A percentile compares a stretch with the other conserved stretches of the same genome.
Evolutionary conservation across 2,797 vertebrate genomes (phyloP).

Genomic region (Acanthurus tractus): DNA sequence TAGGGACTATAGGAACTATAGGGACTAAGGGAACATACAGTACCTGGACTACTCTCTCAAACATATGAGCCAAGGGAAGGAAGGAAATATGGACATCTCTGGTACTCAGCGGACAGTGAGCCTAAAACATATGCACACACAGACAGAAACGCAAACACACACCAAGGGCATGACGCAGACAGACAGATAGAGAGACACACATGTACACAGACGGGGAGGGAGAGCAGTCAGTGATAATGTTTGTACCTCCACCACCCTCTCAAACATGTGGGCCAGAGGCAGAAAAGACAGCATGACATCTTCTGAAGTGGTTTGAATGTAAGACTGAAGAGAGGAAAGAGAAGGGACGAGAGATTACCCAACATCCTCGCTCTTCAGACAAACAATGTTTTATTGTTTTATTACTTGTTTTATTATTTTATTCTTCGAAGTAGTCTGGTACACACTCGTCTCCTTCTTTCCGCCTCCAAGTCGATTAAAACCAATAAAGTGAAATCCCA

Average conservation of each 20-base stretch:
- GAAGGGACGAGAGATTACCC: not conserved
- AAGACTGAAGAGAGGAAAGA: conserved; percentile 39
- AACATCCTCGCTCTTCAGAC: not conserved
- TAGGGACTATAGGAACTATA: conserved; percentile 7
- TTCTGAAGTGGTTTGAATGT: conserved; percentile 59
- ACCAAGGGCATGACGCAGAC: not conserved
- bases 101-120: conserved; percentile 51
- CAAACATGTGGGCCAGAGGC: conserved; percentile 93
- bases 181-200: conserved; percentile 2
- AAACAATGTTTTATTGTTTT: not conserved
- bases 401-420: not conserved
- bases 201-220: conserved; percentile 22
- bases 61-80: conserved; percentile 89
- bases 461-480: not conserved
- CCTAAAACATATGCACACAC: conserved; percentile 71
- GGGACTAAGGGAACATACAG: conserved; percentile 50
- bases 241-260: conserved; percentile 90
- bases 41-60: conserved; percentile 87
- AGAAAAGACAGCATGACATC: conserved; percentile 93
- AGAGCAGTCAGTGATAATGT: not conserved
- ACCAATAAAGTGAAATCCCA: not conserved
- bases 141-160: conserved; percentile 50
- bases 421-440: too few species aligned
- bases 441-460: not conserved
- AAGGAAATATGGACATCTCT: conserved; percentile 84